Conservation (phyloP, 2,888 invertebrate genomes). For the Aphodius granarius region DNA sequence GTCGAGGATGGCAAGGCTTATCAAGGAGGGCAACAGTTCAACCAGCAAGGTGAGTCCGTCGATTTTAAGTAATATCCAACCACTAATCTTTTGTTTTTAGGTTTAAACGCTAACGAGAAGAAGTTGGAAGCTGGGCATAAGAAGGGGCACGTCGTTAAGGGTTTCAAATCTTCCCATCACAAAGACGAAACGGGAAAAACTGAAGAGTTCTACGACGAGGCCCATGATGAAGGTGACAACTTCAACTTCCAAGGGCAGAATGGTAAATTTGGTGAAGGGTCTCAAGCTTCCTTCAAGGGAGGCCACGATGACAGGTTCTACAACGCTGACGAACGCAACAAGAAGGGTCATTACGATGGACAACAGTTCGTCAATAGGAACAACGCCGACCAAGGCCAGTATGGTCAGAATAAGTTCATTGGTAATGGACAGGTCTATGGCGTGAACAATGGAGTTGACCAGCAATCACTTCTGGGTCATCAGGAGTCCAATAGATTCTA, state of each 20-base stretch:
- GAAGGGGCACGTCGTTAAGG: slow-evolving; percentile 67
- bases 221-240: slow-evolving; percentile 65
- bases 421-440: slow-evolving; percentile 61
- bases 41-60: slow-evolving; percentile 60
- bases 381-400: slow-evolving; percentile 65
- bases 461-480: slow-evolving; percentile 63
- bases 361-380: slow-evolving; percentile 61
- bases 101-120: slow-evolving; percentile 60
- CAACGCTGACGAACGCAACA: slow-evolving; percentile 60
- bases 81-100: slow-evolving; percentile 31
- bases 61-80: neutral
- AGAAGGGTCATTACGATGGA: slow-evolving; percentile 62
- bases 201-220: slow-evolving; percentile 67
- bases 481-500: slow-evolving; percentile 62
- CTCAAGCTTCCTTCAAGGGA: slow-evolving; percentile 61
- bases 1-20: slow-evolving; percentile 63
- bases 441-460: slow-evolving; percentile 63
- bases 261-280: slow-evolving; percentile 62
- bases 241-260: slow-evolving; percentile 60
- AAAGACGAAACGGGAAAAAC: slow-evolving; percentile 68
- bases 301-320: slow-evolving; percentile 62
- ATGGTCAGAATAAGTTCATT: slow-evolving; percentile 61
- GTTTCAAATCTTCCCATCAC: slow-evolving; percentile 67
- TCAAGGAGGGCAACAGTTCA: slow-evolving; percentile 60
- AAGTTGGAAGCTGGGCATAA: slow-evolving; percentile 63